phyloP scores from a whole-genome alignment of 2,888 invertebrate genomes.

The Drosophila imparisetae region DNA sequence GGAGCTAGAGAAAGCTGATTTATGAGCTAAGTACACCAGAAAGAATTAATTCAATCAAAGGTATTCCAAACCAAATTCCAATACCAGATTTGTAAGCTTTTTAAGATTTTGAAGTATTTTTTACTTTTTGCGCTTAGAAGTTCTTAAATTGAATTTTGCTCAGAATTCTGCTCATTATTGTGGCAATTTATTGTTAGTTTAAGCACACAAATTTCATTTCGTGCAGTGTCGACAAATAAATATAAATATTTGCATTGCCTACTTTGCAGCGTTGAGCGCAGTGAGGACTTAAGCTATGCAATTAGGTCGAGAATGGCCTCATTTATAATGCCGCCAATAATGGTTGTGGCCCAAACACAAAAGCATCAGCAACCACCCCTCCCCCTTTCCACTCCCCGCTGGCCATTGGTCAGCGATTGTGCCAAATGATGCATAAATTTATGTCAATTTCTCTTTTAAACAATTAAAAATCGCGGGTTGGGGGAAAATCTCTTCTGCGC shows the following conservation, averaged over 20 bases:
- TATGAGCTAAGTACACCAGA: conserved; percentile 50
- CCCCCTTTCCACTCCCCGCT: not conserved
- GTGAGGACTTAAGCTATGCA: conserved; percentile 26
- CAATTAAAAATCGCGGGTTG: conserved; percentile 60
- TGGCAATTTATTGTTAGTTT: not conserved
- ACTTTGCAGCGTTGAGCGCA: conserved; percentile 43
- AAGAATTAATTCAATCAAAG: conserved; percentile 36
- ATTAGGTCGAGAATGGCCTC: conserved; percentile 51
- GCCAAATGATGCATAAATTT: conserved; percentile 68
- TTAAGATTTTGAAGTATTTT: not conserved
- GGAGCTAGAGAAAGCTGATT: conserved; percentile 34
- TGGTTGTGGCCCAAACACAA: conserved; percentile 39
- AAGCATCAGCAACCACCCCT: not conserved
- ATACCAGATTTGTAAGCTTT: not conserved
- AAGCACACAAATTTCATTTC: conserved; percentile 7
- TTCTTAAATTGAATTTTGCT: not conserved
- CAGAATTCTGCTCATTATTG: not conserved
- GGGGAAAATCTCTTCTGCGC: conserved; percentile 5
- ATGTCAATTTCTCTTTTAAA: conserved; percentile 72
- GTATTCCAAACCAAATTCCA: conserved; percentile 8
- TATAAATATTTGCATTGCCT: conserved; percentile 58
- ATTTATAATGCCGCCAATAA: conserved; percentile 54
- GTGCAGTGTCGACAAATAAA: conserved; percentile 35
- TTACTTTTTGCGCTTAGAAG: not conserved
- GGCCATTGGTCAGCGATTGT: conserved; percentile 51